phyloP scores from a whole-genome alignment of 2,888 invertebrate species.

The Drosophila macrospina region DNA sequence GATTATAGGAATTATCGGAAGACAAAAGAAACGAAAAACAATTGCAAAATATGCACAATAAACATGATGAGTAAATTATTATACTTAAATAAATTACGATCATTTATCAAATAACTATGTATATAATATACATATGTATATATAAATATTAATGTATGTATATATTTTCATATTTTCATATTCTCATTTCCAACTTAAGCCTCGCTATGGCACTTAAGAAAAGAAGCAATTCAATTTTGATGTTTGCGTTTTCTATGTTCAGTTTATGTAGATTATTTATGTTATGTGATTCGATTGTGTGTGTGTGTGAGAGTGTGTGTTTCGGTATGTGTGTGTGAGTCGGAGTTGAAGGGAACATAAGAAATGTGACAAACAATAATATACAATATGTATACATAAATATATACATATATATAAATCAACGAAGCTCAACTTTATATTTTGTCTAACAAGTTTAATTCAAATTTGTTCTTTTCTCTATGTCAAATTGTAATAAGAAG shows the following conservation, averaged over 20 bases:
- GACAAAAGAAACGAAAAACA: slow-evolving; percentile 56
- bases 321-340: slow-evolving; percentile 2
- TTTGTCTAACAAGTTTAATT: neutral
- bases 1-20: slow-evolving; percentile 40
- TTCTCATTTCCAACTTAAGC: slow-evolving; percentile 17
- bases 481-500: no score
- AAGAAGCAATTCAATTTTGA: slow-evolving; percentile 42
- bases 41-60: slow-evolving; percentile 55
- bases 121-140: neutral
- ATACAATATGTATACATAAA: no score
- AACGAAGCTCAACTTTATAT: neutral
- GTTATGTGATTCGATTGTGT: slow-evolving; percentile 3
- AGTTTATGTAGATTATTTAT: slow-evolving; percentile 10
- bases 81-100: slow-evolving; percentile 21
- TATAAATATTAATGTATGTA: neutral
- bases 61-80: slow-evolving; percentile 38
- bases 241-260: slow-evolving; percentile 30
- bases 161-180: slow-evolving; percentile 1
- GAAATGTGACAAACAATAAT: neutral
- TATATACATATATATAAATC: no score
- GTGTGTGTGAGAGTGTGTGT: slow-evolving; percentile 1
- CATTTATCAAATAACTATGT: neutral
- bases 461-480: no score
- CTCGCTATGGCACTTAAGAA: slow-evolving; percentile 8
- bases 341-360: neutral